Conservation (phyloP, 92 coral and sea anemone genomes). For the Phenganax marumi region DNA sequence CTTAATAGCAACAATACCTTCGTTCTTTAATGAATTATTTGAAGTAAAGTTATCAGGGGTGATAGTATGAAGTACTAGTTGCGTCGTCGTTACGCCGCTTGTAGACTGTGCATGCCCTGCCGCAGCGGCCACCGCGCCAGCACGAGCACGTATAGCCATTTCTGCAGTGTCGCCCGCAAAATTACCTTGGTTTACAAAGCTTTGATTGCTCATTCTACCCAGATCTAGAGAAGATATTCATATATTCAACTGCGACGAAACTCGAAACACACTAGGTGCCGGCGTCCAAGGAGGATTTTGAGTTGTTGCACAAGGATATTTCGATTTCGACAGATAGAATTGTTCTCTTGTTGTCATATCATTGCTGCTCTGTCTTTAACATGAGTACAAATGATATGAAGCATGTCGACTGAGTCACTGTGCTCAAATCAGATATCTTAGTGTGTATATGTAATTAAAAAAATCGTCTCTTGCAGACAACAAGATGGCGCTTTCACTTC, state of each 20-base stretch:
- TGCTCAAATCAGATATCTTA: background rate
- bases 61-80: conserved; percentile 42
- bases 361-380: background rate
- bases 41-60: conserved; percentile 48
- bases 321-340: no score
- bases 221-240: conserved; percentile 46
- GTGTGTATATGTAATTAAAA: background rate
- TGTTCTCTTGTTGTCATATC: no score
- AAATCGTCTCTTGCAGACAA: background rate
- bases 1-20: conserved; percentile 38
- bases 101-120: conserved; percentile 45
- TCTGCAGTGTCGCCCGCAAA: conserved; percentile 25
- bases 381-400: background rate
- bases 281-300: background rate
- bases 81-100: conserved; percentile 38
- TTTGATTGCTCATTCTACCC: conserved; percentile 39
- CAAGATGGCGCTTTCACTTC: conserved; percentile 23
- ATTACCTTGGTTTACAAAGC: conserved; percentile 45
- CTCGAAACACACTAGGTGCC: background rate
- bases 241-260: background rate
- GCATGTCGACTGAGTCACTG: background rate
- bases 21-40: conserved; percentile 40
- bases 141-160: conserved; percentile 40
- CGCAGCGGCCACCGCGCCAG: conserved; percentile 29
- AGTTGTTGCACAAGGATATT: background rate